Conservation (phyloP, 2,113 vertebrate species). For the Percina caprodes region DNA sequence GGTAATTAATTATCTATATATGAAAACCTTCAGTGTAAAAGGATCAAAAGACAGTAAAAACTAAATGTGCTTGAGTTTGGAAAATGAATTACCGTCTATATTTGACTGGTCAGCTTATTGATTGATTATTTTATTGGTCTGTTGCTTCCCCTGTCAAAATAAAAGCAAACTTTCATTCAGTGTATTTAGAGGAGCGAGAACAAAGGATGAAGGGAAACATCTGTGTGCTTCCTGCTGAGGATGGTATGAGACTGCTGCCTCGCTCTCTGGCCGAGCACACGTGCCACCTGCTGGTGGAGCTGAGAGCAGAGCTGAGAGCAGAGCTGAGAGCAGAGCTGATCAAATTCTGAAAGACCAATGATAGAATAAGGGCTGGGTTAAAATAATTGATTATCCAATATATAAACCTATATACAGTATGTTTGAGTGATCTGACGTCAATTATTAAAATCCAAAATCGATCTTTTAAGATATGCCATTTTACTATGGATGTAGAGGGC, state of each 20-base stretch:
- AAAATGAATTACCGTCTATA: neutral
- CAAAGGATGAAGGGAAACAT: constrained; percentile 47
- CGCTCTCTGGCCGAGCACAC: neutral
- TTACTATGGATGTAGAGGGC: too few species aligned
- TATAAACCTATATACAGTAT: too few species aligned
- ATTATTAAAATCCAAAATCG: too few species aligned
- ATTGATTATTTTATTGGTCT: neutral
- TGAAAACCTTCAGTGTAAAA: too few species aligned
- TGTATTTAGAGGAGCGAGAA: constrained; percentile 25
- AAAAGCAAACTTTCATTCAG: constrained; percentile 3
- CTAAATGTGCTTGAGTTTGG: constrained; percentile 2
- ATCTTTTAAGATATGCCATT: too few species aligned
- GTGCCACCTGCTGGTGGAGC: constrained; percentile 68
- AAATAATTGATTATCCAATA: too few species aligned
- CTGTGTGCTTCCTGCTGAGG: constrained; percentile 33
- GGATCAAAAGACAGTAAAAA: neutral
- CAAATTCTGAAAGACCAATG: neutral
- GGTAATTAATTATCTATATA: too few species aligned
- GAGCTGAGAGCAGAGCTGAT: too few species aligned
- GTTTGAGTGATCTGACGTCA: too few species aligned
- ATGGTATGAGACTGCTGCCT: constrained; percentile 11
- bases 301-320: too few species aligned
- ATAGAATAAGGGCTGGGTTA: too few species aligned
- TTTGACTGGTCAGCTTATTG: neutral
- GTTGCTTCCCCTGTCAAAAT: constrained; percentile 19